Evolutionary conservation across 2,888 invertebrate genomes (phyloP).

Genomic region (Euzophera pinguis): DNA sequence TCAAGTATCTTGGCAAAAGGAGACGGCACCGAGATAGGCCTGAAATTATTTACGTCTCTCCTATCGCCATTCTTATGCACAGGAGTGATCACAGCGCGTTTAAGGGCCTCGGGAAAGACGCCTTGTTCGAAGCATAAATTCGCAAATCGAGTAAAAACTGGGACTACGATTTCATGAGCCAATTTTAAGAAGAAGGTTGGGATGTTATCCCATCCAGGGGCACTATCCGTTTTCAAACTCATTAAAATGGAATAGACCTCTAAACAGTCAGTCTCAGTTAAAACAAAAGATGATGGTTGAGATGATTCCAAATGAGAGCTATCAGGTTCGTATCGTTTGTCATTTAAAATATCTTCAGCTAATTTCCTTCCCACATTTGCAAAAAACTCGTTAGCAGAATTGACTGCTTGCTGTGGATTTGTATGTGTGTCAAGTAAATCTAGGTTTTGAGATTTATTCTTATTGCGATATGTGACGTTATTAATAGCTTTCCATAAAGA

Average conservation of each 20-base stretch:
- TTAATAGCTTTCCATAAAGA: background rate
- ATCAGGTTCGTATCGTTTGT: background rate
- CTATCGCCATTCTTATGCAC: background rate
- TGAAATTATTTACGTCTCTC: background rate
- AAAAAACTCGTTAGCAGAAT: slow-evolving; percentile 3
- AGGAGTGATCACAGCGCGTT: background rate
- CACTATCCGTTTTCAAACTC: slow-evolving; percentile 2
- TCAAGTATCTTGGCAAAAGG: background rate
- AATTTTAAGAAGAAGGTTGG: slow-evolving; percentile 6
- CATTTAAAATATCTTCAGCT: slow-evolving; percentile 1
- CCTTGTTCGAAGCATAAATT: background rate
- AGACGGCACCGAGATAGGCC: background rate
- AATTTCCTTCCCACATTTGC: background rate
- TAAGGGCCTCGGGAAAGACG: background rate
- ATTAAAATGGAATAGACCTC: background rate
- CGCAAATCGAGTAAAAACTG: background rate
- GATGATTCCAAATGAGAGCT: background rate
- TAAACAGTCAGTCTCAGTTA: background rate
- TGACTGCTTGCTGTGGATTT: background rate
- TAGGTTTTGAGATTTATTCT: background rate
- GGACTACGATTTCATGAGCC: background rate
- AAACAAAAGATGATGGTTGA: background rate
- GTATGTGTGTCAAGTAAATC: background rate
- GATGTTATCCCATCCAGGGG: slow-evolving; percentile 12
- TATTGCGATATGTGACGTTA: background rate